A percentile compares a stretch with the other conserved stretches of the same genome.
phyloP scores from a whole-genome alignment of 2,797 vertebrate genomes.

The Pangasius djambal region DNA sequence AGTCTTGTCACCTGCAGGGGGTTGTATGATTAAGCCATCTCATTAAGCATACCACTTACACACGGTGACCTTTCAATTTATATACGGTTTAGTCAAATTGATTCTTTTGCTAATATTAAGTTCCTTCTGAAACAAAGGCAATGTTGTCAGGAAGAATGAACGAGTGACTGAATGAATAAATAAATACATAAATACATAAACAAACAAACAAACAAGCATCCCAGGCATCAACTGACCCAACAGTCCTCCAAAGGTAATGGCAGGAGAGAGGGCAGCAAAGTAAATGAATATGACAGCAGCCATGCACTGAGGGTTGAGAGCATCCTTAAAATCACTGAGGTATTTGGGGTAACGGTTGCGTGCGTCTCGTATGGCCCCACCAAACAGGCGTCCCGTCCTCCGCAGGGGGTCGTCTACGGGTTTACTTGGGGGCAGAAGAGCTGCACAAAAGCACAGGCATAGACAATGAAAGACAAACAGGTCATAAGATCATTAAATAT shows the following conservation, averaged over 20 bases:
- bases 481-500: background rate
- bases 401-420: slow-evolving; percentile 84
- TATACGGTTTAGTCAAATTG: background rate
- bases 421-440: slow-evolving; percentile 70
- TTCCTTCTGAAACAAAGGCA: background rate
- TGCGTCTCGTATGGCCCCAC: slow-evolving; percentile 86
- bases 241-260: slow-evolving; percentile 95
- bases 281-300: slow-evolving; percentile 97
- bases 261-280: slow-evolving; percentile 93
- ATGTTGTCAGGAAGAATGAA: background rate
- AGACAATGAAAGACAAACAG: background rate
- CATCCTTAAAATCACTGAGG: slow-evolving; percentile 91
- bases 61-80: background rate
- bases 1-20: slow-evolving; percentile 88
- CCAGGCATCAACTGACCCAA: slow-evolving; percentile 76
- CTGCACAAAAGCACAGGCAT: slow-evolving; percentile 57
- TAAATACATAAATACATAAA: background rate
- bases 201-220: background rate
- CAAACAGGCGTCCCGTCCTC: slow-evolving; percentile 87
- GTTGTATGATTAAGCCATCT: background rate
- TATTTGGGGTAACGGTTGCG: slow-evolving; percentile 90
- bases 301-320: slow-evolving; percentile 90
- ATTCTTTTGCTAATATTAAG: background rate
- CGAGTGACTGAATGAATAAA: background rate
- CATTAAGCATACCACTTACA: background rate